Evolutionary conservation across 2,888 invertebrate genomes (phyloP), one percentile per base, ranked within the genome.

Genomic region (Sphinx pinastri): DNA sequence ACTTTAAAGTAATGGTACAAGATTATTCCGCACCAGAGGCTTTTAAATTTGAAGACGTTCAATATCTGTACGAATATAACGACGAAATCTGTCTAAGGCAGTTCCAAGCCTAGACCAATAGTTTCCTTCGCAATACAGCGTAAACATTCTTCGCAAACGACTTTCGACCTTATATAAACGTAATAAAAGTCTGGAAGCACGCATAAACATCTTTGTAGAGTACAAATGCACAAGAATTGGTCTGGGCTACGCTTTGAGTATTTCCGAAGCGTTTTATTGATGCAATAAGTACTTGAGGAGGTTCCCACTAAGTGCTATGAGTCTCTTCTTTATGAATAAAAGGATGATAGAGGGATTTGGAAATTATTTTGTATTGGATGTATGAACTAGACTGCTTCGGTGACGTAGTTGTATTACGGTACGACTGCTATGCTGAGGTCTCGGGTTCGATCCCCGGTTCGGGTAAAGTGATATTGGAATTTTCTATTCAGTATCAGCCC

Each of bases 221-320:
- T 74, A 59, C 73, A 74, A 80, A 77, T 79, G 79, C 77, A 79
- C 76, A 66, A 78, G 81, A 84, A 83, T 86, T 77, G 82, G 80
- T 84, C 81, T 82, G 83, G 81, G 81, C 84, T 81, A 83, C 79
- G 84, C 78, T 83, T 79, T 71, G 79, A 84, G 84, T 84, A 85
- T 87, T 89, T 86, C 84, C 83, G 82, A 82, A 84, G 81, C 78
- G 81, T 88, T 91, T 90, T 89, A 91, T 90, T 84, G 89, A 88
- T 84, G 89, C 88, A 89, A 89, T 91, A 90, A 89, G 86, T 81
- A 85, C 84, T 88, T 79, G 81, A 84, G 77, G 81, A 82, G 77
- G 76, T 77, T 82, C 54, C 45, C 63, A 25, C 45, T 69, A 54
- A 69, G 60, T 69, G 60, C 54, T 54, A 38, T 69, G 52, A 25